Evolutionary conservation across 1,140 invertebrate species (phyloP).

Genomic region (Pseudomyrmex pallidus): DNA sequence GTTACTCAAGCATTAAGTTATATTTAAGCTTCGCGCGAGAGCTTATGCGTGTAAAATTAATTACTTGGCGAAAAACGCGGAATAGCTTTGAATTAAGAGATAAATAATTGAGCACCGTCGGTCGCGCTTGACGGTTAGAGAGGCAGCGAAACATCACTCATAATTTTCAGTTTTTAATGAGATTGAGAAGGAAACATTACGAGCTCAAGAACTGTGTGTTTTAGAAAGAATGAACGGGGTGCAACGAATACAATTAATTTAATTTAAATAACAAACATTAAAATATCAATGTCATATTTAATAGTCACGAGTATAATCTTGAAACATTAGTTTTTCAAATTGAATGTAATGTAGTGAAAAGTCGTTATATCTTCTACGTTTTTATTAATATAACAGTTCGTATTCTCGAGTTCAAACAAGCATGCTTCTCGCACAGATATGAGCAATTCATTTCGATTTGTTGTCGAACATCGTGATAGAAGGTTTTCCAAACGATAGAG

Average conservation of each 20-base stretch:
- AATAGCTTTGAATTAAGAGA: constrained; percentile 13
- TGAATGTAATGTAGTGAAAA: not conserved
- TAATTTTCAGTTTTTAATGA: constrained; percentile 33
- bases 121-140: not conserved
- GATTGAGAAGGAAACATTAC: not conserved
- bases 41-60: constrained; percentile 32
- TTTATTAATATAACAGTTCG: not conserved
- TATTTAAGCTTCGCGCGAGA: constrained; percentile 26
- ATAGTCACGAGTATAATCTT: too few species aligned
- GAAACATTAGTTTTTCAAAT: not conserved
- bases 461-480: not conserved
- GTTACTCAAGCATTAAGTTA: constrained; percentile 30
- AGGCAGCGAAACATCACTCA: not conserved
- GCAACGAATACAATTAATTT: not conserved
- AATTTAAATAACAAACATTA: not conserved
- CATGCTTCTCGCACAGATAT: not conserved
- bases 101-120: constrained; percentile 12
- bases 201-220: not conserved
- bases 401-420: not conserved
- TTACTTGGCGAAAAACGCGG: constrained; percentile 1
- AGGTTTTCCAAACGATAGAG: not conserved
- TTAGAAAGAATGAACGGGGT: not conserved
- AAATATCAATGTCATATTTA: too few species aligned
- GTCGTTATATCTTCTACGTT: too few species aligned
- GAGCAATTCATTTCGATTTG: not conserved